Conservation (phyloP, 2,113 vertebrate species). For the Calonectris borealis region DNA sequence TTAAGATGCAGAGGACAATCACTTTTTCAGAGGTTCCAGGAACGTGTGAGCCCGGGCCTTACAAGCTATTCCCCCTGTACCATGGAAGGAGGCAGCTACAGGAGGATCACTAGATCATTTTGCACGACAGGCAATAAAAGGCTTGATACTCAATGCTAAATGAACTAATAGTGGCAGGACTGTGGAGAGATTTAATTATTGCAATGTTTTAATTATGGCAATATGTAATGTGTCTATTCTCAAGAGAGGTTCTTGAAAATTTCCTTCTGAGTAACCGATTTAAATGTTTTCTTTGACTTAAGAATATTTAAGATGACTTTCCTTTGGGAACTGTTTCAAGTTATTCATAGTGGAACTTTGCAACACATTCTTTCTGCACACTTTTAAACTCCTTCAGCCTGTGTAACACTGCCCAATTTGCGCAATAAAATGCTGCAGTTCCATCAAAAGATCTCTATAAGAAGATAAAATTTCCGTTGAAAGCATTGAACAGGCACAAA, state of each 20-base stretch:
- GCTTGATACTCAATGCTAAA: background rate
- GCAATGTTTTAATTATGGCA: background rate
- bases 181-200: background rate
- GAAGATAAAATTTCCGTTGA: background rate
- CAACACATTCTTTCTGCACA: background rate
- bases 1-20: background rate
- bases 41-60: background rate
- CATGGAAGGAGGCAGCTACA: background rate
- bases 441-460: background rate
- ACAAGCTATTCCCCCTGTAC: background rate
- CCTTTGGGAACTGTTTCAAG: background rate
- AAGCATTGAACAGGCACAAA: background rate
- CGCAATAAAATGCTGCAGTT: background rate
- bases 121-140: background rate
- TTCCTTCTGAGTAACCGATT: background rate
- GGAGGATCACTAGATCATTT: background rate
- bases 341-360: fast-evolving
- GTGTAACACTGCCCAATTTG: background rate
- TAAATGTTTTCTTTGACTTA: background rate
- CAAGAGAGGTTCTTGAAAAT: background rate
- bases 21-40: background rate
- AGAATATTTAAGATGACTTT: background rate
- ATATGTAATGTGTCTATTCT: background rate
- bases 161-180: background rate
- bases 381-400: background rate